A percentile compares a stretch with the other conserved stretches of the same genome.
phyloP scores from a whole-genome alignment of 2,797 vertebrate species.

The Hydrocynus forskahlii region DNA sequence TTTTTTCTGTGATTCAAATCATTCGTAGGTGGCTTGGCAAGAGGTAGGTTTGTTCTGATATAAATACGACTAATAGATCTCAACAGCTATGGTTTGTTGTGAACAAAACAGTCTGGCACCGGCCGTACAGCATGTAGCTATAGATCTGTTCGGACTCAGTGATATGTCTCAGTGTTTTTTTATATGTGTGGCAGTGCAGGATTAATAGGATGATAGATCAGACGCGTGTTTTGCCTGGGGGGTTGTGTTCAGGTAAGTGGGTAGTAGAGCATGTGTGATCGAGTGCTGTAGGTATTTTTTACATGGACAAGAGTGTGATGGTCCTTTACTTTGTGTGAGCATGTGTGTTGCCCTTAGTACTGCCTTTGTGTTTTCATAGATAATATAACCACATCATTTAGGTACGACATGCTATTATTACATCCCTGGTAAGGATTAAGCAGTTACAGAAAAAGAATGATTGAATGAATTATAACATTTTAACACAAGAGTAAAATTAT shows the following conservation, averaged over 20 bases:
- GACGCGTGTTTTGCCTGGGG: not conserved
- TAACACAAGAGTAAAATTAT: no score
- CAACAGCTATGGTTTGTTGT: not conserved
- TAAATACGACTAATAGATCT: not conserved
- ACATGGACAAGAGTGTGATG: not conserved
- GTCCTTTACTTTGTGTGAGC: no score
- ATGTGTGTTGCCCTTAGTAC: no score
- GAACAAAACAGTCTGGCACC: not conserved
- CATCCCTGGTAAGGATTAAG: no score
- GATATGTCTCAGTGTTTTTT: not conserved
- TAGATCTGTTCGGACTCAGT: not conserved
- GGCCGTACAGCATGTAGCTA: not conserved
- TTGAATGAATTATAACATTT: no score
- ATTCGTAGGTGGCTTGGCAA: not conserved
- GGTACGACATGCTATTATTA: no score
- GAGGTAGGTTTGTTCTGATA: not conserved
- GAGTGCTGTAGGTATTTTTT: not conserved
- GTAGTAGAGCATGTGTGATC: not conserved
- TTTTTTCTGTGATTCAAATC: not conserved
- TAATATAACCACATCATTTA: no score
- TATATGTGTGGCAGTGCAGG: not conserved
- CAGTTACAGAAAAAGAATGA: no score
- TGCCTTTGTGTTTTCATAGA: no score
- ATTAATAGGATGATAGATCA: no score
- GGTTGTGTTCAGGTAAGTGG: not conserved